A percentile compares a stretch with the other conserved stretches of the same genome.
Conservation (phyloP, 2,888 invertebrate species). For the Amphipyra tragopoginis region DNA sequence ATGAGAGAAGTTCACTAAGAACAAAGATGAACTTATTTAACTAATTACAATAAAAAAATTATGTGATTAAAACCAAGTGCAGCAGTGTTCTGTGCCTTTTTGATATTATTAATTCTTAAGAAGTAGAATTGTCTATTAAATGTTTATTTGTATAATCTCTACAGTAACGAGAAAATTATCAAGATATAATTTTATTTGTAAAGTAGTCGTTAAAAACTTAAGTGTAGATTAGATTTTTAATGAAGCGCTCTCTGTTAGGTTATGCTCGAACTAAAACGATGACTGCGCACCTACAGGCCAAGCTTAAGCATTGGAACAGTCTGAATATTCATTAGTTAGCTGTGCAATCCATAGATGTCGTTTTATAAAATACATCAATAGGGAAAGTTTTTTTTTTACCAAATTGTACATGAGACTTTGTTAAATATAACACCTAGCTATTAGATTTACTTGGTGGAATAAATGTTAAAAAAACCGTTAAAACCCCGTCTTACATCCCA, state of each 20-base stretch:
- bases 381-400: too few species aligned
- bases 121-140: background rate
- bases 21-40: too few species aligned
- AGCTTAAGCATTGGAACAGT: background rate
- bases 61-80: too few species aligned
- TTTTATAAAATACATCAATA: conserved; percentile 2
- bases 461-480: too few species aligned
- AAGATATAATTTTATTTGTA: background rate
- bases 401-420: too few species aligned
- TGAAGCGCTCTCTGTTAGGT: conserved; percentile 29
- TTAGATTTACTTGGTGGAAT: too few species aligned
- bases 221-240: background rate
- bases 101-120: background rate
- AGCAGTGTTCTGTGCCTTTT: too few species aligned
- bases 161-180: conserved; percentile 8
- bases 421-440: too few species aligned
- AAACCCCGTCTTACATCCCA: too few species aligned
- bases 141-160: conserved; percentile 2
- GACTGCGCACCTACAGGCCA: background rate
- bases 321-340: conserved; percentile 10
- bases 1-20: conserved; percentile 4
- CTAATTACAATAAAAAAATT: too few species aligned
- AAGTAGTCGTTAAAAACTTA: background rate
- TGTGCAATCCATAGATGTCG: conserved; percentile 23
- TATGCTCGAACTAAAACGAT: conserved; percentile 8